Percentiles rank a stretch among this genome's conserved stretches.
Evolutionary conservation across 2,888 invertebrate species (phyloP).

Genomic region (Caenorhabditis afra): DNA sequence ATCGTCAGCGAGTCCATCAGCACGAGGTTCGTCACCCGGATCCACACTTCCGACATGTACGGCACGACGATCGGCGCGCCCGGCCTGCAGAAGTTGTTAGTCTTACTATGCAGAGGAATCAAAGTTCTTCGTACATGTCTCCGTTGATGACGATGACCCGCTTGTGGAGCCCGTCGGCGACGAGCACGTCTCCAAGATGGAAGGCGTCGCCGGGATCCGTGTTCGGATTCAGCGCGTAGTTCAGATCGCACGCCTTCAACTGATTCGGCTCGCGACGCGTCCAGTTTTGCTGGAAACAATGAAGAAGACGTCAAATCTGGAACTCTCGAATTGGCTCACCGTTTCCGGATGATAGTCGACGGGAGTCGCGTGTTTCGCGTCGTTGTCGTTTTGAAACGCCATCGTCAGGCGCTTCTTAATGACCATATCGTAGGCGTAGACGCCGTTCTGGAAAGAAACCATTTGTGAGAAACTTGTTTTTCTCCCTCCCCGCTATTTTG

Average conservation of each 20-base stretch:
- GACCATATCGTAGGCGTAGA: conserved; percentile 71
- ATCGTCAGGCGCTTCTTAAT: conserved; percentile 70
- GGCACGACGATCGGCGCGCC: conserved; percentile 76
- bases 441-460: conserved; percentile 60
- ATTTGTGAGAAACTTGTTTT: too few relatives aligned
- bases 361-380: conserved; percentile 58
- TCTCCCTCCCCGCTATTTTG: too few relatives aligned
- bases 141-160: conserved; percentile 73
- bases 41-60: conserved; percentile 71
- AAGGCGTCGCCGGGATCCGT: conserved; percentile 46
- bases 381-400: conserved; percentile 62
- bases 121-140: conserved; percentile 59
- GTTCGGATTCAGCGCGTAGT: conserved; percentile 40
- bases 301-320: not conserved
- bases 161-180: conserved; percentile 69
- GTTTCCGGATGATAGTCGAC: conserved; percentile 70
- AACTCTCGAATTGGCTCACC: conserved; percentile 43
- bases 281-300: conserved; percentile 58
- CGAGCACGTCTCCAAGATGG: conserved; percentile 64
- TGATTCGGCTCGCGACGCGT: conserved; percentile 67
- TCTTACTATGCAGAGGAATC: not conserved
- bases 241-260: conserved; percentile 55
- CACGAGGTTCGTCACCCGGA: conserved; percentile 74
- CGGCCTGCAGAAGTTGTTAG: conserved; percentile 62
- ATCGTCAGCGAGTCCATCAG: conserved; percentile 73